Conservation (phyloP, 2,797 vertebrate species). For the Thalassophryne amazonica region DNA sequence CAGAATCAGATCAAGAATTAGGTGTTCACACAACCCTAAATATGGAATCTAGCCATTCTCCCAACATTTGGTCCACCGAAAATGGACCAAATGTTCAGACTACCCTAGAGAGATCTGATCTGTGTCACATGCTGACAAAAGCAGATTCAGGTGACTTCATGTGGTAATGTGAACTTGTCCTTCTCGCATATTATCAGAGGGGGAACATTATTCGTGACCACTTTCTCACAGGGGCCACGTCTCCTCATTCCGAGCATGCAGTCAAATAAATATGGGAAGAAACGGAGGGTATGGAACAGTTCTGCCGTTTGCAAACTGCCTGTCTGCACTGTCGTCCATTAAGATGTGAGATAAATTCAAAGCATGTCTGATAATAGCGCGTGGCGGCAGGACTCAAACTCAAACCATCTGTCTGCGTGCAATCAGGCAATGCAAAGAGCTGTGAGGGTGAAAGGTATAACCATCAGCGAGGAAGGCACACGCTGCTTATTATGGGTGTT, state of each 20-base stretch:
- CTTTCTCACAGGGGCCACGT: slow-evolving; percentile 24
- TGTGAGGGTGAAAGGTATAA: slow-evolving; percentile 62
- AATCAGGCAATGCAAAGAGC: slow-evolving; percentile 47
- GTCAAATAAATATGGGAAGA: slow-evolving; percentile 75
- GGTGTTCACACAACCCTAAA: too few relatives aligned
- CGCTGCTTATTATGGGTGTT: slow-evolving; percentile 61
- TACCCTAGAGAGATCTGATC: too few relatives aligned
- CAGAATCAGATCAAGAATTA: too few relatives aligned
- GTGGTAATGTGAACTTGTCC: too few relatives aligned
- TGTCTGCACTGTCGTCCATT: slow-evolving; percentile 59
- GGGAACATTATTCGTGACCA: slow-evolving; percentile 42
- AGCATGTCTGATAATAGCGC: slow-evolving; percentile 73
- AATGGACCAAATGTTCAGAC: too few relatives aligned
- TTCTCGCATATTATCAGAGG: too few relatives aligned
- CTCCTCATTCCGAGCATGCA: slow-evolving; percentile 54
- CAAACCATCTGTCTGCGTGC: slow-evolving; percentile 63
- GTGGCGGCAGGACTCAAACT: slow-evolving; percentile 57
- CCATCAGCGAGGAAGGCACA: slow-evolving; percentile 26
- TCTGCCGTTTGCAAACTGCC: slow-evolving; percentile 41
- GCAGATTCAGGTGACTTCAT: too few relatives aligned
- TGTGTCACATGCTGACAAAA: too few relatives aligned
- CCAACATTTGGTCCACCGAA: too few relatives aligned
- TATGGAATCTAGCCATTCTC: too few relatives aligned
- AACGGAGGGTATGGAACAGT: slow-evolving; percentile 50
- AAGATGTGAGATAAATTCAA: slow-evolving; percentile 75